phyloP scores from a whole-genome alignment of 1,140 invertebrate species.

The Olivierus martensii region DNA sequence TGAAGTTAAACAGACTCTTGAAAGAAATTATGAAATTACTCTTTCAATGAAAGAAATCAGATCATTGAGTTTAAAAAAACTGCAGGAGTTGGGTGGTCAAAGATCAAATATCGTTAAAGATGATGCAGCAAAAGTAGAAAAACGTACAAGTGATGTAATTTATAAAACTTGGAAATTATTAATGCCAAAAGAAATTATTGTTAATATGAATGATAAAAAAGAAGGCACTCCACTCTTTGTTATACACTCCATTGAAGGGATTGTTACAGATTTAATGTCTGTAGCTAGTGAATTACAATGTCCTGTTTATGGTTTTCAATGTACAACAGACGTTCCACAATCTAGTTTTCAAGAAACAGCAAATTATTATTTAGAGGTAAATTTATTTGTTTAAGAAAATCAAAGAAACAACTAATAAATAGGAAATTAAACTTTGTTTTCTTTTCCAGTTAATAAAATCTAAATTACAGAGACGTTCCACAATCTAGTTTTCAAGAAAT shows the following conservation, averaged over 20 bases:
- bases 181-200: constrained; percentile 33
- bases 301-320: constrained; percentile 82
- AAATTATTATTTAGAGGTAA: constrained; percentile 53
- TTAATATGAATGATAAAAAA: constrained; percentile 33
- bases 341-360: constrained; percentile 56
- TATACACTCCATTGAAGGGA: constrained; percentile 86
- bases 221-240: constrained; percentile 46
- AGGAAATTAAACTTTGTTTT: too few species aligned
- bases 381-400: constrained; percentile 3
- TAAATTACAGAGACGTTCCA: too few species aligned
- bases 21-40: constrained; percentile 77
- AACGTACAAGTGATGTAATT: background rate
- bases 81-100: constrained; percentile 46
- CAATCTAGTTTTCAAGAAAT: background rate
- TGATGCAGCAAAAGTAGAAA: constrained; percentile 19
- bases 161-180: constrained; percentile 1
- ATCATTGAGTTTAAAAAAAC: constrained; percentile 52
- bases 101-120: constrained; percentile 17
- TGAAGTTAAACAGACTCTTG: constrained; percentile 92
- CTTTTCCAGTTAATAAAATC: background rate
- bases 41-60: constrained; percentile 83
- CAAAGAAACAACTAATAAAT: background rate
- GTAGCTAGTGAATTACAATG: constrained; percentile 52
- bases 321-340: constrained; percentile 52
- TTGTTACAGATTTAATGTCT: constrained; percentile 48